Evolutionary conservation across 2,888 invertebrate genomes (phyloP).

Genomic region (Agrotis exclamationis): DNA sequence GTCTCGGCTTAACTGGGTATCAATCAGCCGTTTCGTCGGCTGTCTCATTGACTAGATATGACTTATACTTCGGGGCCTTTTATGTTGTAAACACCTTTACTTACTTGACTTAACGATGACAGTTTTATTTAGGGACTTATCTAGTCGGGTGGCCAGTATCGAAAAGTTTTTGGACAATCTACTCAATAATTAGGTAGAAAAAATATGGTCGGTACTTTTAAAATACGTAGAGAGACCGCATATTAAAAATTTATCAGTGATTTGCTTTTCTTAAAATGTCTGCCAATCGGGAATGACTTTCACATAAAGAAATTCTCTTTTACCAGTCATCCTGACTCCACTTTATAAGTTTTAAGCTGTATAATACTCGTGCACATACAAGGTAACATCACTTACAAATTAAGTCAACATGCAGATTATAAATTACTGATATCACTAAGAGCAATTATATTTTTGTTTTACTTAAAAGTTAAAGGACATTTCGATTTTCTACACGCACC

Average conservation of each 20-base stretch:
- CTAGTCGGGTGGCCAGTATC: constrained; percentile 58
- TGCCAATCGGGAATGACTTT: neutral
- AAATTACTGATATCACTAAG: no score
- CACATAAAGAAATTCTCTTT: neutral
- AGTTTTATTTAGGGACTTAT: constrained; percentile 67
- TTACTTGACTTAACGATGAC: constrained; percentile 68
- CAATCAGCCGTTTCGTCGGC: constrained; percentile 77
- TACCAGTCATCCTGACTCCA: neutral
- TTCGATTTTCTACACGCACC: no score
- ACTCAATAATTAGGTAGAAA: constrained; percentile 40
- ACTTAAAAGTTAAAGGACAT: no score
- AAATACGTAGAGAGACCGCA: neutral
- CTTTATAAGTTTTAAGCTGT: no score
- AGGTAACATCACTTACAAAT: no score
- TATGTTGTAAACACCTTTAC: constrained; percentile 73
- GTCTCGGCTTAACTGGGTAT: constrained; percentile 78
- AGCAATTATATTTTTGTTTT: no score
- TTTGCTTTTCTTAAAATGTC: constrained; percentile 7
- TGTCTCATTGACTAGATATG: constrained; percentile 68
- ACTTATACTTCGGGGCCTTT: constrained; percentile 76
- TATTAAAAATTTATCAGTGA: neutral
- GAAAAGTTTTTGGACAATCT: constrained; percentile 23
- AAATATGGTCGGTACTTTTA: constrained; percentile 15
- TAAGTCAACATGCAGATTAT: no score
- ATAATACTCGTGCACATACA: no score